Evolutionary conservation across 2,888 invertebrate species (phyloP).

Genomic region (Entomobrya proxima): DNA sequence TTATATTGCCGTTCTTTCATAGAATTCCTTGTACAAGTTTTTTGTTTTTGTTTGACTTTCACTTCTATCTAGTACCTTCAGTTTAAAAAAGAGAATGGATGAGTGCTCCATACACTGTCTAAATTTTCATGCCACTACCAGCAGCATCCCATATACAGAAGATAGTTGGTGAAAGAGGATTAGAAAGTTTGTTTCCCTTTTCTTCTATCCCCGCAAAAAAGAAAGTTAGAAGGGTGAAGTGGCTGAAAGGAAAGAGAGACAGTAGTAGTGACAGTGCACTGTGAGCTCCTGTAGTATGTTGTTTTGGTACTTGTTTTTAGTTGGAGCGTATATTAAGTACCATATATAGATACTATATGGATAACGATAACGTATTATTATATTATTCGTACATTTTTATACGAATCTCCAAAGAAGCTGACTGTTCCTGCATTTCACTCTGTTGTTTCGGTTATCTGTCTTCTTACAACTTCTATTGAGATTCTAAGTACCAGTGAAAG

Average conservation of each 20-base stretch:
- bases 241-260: neutral
- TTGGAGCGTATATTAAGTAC: neutral
- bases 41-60: constrained; percentile 42
- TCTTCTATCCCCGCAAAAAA: neutral
- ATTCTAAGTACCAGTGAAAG: too few species aligned
- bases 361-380: too few species aligned
- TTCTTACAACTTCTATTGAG: too few species aligned
- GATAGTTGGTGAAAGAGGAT: constrained; percentile 1
- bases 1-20: neutral
- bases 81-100: neutral
- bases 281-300: neutral
- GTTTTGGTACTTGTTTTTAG: neutral
- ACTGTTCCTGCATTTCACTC: neutral
- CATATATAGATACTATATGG: too few species aligned
- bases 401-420: too few species aligned
- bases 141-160: neutral
- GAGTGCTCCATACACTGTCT: neutral
- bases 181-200: constrained; percentile 9
- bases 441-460: neutral
- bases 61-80: neutral
- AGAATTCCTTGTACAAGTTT: neutral
- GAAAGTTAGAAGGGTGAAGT: neutral
- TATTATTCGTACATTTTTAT: too few species aligned
- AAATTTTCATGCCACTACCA: neutral
- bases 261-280: neutral